phyloP scores from a whole-genome alignment of 2,113 vertebrate genomes.

The Microcebus lehilahytsara region DNA sequence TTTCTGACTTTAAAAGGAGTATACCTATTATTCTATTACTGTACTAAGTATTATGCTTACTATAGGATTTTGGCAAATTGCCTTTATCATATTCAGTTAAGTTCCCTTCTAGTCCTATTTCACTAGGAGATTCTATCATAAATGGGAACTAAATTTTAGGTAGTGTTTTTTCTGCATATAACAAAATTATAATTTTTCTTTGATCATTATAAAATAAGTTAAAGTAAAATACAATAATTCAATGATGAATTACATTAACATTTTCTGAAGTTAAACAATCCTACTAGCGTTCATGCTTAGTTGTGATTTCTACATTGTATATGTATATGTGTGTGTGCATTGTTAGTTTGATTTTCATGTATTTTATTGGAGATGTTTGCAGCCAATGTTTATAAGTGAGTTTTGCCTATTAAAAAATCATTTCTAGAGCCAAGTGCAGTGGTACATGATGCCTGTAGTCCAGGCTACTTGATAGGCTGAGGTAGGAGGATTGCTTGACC shows the following conservation, averaged over 20 bases:
- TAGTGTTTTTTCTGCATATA: neutral
- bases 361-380: slow-evolving; percentile 30
- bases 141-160: slow-evolving; percentile 14
- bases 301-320: neutral
- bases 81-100: neutral
- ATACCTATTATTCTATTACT: neutral
- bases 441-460: neutral
- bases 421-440: neutral
- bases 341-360: slow-evolving; percentile 27
- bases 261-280: slow-evolving; percentile 41
- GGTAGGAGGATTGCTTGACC: neutral
- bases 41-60: neutral
- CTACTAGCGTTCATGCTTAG: neutral
- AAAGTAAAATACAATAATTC: slow-evolving; percentile 26
- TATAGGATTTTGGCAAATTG: neutral
- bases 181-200: neutral
- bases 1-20: neutral
- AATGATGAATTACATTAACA: neutral
- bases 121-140: neutral
- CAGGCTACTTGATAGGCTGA: neutral
- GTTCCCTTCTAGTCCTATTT: slow-evolving; percentile 1
- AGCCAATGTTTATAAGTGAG: slow-evolving; percentile 11
- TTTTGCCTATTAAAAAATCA: neutral
- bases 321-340: neutral
- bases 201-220: slow-evolving; percentile 14